phyloP scores from a whole-genome alignment of 2,797 vertebrate species.

The Xerus rutilus region DNA sequence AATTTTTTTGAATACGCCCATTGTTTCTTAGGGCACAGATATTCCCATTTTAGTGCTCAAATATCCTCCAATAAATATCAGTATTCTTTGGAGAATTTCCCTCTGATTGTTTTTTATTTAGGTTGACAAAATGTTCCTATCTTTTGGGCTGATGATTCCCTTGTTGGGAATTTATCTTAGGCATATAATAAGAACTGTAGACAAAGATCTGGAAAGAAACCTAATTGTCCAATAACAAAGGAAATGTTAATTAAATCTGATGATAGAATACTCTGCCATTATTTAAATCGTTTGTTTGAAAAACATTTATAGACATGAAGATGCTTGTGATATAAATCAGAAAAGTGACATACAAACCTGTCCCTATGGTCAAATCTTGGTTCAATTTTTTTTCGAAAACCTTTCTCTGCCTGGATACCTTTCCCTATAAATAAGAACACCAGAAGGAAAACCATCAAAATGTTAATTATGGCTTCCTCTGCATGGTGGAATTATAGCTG shows the following conservation, averaged over 20 bases:
- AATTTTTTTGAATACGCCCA: not conserved
- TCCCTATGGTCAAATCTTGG: not conserved
- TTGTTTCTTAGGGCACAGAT: not conserved
- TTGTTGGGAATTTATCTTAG: constrained; percentile 38
- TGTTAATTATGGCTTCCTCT: constrained; percentile 1
- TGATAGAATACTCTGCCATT: not conserved
- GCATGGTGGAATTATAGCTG: not conserved
- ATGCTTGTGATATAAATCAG: not conserved
- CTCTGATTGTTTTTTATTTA: not conserved
- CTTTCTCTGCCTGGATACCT: not conserved
- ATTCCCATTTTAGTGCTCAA: not conserved
- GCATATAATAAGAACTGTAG: not conserved
- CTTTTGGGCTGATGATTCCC: constrained; percentile 17
- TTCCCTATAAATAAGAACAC: constrained; percentile 30
- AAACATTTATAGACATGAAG: not conserved
- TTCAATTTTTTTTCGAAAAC: not conserved
- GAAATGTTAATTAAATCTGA: not conserved
- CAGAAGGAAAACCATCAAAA: constrained; percentile 39
- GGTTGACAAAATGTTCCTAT: not conserved
- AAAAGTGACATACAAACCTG: not conserved
- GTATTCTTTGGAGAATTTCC: not conserved
- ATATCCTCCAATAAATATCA: not conserved
- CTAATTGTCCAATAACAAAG: not conserved
- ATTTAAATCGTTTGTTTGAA: constrained; percentile 39
- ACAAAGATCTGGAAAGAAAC: constrained; percentile 31